Evolutionary conservation across 2,113 vertebrate species (phyloP).

Genomic region (Butastur rufipennis): DNA sequence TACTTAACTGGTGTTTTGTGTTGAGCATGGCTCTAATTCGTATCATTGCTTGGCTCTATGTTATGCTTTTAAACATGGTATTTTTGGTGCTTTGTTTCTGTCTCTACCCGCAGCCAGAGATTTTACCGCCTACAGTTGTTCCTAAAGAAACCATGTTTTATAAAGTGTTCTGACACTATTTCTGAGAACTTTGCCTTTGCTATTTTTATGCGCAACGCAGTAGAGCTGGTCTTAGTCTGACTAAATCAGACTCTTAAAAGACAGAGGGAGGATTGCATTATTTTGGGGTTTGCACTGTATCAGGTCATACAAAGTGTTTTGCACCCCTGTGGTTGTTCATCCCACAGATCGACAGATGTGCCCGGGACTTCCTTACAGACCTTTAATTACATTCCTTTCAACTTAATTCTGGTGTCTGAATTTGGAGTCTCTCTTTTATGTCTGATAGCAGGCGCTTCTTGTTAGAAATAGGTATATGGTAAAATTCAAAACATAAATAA

Average conservation of each 20-base stretch:
- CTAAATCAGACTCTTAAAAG: background rate
- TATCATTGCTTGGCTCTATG: background rate
- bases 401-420: too few species aligned
- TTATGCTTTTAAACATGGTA: background rate
- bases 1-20: background rate
- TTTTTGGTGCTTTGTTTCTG: background rate
- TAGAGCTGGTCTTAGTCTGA: background rate
- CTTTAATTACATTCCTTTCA: background rate
- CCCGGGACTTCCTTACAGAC: background rate
- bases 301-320: accelerated
- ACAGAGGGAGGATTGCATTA: background rate
- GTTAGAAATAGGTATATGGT: background rate
- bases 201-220: background rate
- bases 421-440: background rate
- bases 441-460: background rate
- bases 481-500: background rate
- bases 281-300: accelerated
- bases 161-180: background rate
- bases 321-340: background rate
- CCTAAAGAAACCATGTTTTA: background rate
- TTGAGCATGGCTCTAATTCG: background rate
- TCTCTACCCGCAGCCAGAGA: background rate
- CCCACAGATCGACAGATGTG: accelerated
- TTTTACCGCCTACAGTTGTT: constrained; percentile 7
- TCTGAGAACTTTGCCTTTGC: background rate